phyloP scores from a whole-genome alignment of 92 coral and sea anemone genomes.

The Epizoanthus illoricatus region DNA sequence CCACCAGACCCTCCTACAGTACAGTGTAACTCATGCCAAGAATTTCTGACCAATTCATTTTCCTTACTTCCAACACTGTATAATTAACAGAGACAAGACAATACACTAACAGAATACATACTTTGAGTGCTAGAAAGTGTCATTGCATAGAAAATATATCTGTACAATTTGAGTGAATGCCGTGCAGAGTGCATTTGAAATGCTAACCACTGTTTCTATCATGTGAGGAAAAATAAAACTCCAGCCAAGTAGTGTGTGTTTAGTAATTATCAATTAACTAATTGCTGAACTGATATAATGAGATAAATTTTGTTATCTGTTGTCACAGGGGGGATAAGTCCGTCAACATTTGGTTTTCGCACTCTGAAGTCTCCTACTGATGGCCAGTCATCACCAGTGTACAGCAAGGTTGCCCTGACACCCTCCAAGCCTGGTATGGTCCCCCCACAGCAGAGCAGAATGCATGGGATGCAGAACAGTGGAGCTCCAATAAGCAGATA shows the following conservation, averaged over 20 bases:
- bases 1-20: no score
- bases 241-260: neutral
- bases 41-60: no score
- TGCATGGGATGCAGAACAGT: neutral
- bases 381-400: conserved; percentile 20
- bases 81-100: no score
- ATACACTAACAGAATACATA: no score
- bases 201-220: no score
- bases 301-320: neutral
- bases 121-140: no score
- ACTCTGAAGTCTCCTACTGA: conserved; percentile 17
- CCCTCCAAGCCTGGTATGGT: conserved; percentile 8
- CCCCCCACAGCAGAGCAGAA: neutral
- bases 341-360: conserved; percentile 27
- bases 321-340: conserved; percentile 1
- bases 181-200: no score
- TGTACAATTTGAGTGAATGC: no score
- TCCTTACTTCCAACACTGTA: no score
- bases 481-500: conserved; percentile 15
- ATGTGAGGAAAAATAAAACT: no score
- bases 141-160: no score
- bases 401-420: conserved; percentile 24
- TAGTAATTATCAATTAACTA: neutral
- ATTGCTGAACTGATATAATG: neutral
- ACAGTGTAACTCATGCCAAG: no score